Conservation (phyloP, 2,888 invertebrate genomes). For the Nudaria mundana region DNA sequence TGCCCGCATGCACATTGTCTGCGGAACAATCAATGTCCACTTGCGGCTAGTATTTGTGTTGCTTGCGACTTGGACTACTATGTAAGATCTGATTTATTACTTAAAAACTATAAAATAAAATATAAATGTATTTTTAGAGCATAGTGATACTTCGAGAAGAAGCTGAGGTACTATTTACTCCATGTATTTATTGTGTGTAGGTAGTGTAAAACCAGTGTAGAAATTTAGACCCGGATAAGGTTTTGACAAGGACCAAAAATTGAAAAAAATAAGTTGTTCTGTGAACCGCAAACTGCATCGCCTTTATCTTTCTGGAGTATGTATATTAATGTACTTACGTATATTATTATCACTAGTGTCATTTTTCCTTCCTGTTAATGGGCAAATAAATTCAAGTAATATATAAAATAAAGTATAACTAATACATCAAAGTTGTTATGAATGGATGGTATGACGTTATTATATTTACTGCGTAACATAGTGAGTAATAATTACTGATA, state of each 20-base stretch:
- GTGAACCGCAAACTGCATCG: too few species aligned
- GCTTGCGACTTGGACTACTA: slow-evolving; percentile 27
- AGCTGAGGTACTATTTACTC: too few species aligned
- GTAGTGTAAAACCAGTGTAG: too few species aligned
- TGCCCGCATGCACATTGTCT: slow-evolving; percentile 70
- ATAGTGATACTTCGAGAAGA: too few species aligned
- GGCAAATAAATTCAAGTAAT: neutral
- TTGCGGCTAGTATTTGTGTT: slow-evolving; percentile 42
- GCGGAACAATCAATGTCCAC: slow-evolving; percentile 56
- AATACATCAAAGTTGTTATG: neutral
- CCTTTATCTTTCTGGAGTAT: too few species aligned
- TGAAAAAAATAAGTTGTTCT: too few species aligned
- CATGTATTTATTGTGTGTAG: too few species aligned
- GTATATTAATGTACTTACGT: too few species aligned
- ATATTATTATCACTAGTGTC: neutral
- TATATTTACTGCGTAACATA: too few species aligned
- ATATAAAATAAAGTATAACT: too few species aligned
- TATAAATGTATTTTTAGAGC: neutral
- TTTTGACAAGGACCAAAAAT: too few species aligned
- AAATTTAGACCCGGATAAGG: too few species aligned
- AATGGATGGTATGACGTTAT: neutral
- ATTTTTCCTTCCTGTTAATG: neutral
- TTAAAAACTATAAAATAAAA: slow-evolving; percentile 1
- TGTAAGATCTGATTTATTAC: slow-evolving; percentile 24
- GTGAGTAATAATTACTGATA: neutral